phyloP scores from a whole-genome alignment of 1,140 invertebrate species.

The Lepidurus couesii region DNA sequence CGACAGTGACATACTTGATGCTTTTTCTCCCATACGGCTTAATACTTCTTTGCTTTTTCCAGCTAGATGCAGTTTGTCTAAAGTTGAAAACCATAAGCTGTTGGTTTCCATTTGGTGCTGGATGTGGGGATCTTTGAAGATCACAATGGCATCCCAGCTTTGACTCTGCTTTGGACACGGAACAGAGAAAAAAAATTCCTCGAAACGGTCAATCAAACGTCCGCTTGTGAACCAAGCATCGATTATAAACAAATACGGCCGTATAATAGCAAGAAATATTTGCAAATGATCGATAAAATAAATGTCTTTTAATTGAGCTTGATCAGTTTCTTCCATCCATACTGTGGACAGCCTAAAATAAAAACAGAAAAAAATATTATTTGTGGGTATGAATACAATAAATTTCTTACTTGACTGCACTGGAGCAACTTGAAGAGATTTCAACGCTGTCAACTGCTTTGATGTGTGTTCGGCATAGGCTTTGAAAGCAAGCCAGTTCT shows the following conservation, averaged over 20 bases:
- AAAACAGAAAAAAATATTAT: not conserved
- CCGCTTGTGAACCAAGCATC: not conserved
- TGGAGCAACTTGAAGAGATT: not conserved
- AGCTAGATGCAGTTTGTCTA: not conserved
- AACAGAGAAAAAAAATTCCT: not conserved
- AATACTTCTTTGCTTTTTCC: not conserved
- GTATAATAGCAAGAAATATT: not conserved
- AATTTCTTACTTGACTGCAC: not conserved
- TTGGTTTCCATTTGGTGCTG: not conserved
- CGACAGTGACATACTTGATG: not conserved
- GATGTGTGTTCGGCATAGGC: not conserved
- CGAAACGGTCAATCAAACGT: not conserved
- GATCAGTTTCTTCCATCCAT: not conserved
- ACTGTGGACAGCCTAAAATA: not conserved
- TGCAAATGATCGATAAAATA: not conserved
- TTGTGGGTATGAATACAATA: not conserved
- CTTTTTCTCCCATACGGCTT: not conserved
- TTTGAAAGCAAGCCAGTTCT: not conserved
- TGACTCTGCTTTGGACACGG: not conserved
- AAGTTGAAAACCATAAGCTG: not conserved
- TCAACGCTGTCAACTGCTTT: not conserved
- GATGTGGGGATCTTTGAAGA: not conserved
- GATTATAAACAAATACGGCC: not conserved
- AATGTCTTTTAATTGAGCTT: not conserved
- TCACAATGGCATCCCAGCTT: not conserved